Evolutionary conservation across 1,140 invertebrate genomes (phyloP).

Genomic region (Drosophila asahinai): DNA sequence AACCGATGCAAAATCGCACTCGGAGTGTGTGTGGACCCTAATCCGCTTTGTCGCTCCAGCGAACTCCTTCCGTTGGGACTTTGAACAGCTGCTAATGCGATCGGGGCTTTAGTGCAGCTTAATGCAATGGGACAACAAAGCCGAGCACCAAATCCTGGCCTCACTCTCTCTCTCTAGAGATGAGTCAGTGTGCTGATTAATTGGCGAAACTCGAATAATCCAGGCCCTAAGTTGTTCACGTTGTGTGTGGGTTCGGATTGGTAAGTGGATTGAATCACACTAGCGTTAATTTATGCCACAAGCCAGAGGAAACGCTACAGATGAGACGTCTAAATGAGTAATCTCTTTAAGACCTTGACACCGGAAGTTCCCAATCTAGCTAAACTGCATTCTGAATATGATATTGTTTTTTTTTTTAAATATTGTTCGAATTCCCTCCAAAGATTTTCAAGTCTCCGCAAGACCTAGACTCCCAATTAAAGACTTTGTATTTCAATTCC

Average conservation of each 20-base stretch:
- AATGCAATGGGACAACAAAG: slow-evolving; percentile 76
- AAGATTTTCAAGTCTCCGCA: neutral
- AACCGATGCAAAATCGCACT: slow-evolving; percentile 80
- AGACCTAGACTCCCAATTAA: neutral
- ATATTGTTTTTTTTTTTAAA: neutral
- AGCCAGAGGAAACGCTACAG: slow-evolving; percentile 4
- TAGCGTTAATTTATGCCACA: slow-evolving; percentile 10
- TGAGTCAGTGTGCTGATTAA: slow-evolving; percentile 48
- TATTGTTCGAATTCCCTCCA: neutral
- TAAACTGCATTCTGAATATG: neutral
- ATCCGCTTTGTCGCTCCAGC: slow-evolving; percentile 78
- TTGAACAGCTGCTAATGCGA: slow-evolving; percentile 77
- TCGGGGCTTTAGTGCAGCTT: slow-evolving; percentile 63
- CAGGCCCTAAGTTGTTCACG: slow-evolving; percentile 10
- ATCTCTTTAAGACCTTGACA: neutral
- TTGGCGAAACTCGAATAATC: slow-evolving; percentile 15
- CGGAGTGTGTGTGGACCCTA: slow-evolving; percentile 31
- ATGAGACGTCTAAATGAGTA: slow-evolving; percentile 9
- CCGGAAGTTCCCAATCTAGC: neutral
- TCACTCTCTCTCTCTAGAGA: slow-evolving; percentile 36
- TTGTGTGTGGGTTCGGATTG: slow-evolving; percentile 12
- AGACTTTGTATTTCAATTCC: neutral
- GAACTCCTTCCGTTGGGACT: slow-evolving; percentile 39
- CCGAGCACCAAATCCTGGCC: slow-evolving; percentile 38
- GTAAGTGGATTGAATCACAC: slow-evolving; percentile 18